These are phyloP conservation scores for Noctuana brunneofusca DNA, from an alignment of 2,888 invertebrate species.

Conservation along the genomic window DNA sequence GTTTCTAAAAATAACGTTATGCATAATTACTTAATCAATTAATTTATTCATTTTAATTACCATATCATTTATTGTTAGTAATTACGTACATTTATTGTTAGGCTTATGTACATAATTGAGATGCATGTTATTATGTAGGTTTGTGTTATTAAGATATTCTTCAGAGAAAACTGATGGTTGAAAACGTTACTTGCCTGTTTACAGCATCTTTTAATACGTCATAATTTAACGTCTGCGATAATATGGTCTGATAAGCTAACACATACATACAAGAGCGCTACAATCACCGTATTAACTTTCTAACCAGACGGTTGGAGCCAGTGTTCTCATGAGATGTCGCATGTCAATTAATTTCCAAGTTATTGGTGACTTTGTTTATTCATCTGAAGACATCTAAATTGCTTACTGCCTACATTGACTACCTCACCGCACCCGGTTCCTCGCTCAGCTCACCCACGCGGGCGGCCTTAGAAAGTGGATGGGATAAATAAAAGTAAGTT, in stretches of 20 bases:
- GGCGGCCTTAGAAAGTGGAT: constrained; percentile 5
- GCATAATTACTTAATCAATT: no score
- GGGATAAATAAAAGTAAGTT: neutral
- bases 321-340: constrained; percentile 17
- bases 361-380: constrained; percentile 17
- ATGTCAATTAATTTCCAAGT: constrained; percentile 27
- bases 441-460: constrained; percentile 10
- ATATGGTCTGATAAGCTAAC: constrained; percentile 9
- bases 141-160: neutral
- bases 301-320: constrained; percentile 18
- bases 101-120: no score
- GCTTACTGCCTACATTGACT: neutral
- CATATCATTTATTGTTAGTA: no score
- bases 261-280: neutral
- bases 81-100: no score
- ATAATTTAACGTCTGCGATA: constrained; percentile 7
- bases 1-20: no score
- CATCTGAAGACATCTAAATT: no score
- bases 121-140: no score
- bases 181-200: neutral
- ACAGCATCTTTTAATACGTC: neutral
- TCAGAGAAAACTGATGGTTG: neutral
- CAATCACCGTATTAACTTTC: constrained; percentile 25
- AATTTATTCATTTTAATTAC: no score
- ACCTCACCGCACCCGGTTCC: neutral